Percentiles rank a stretch among this genome's conserved stretches.
phyloP scores from a whole-genome alignment of 2,113 vertebrate species.

The Sturnira hondurensis region DNA sequence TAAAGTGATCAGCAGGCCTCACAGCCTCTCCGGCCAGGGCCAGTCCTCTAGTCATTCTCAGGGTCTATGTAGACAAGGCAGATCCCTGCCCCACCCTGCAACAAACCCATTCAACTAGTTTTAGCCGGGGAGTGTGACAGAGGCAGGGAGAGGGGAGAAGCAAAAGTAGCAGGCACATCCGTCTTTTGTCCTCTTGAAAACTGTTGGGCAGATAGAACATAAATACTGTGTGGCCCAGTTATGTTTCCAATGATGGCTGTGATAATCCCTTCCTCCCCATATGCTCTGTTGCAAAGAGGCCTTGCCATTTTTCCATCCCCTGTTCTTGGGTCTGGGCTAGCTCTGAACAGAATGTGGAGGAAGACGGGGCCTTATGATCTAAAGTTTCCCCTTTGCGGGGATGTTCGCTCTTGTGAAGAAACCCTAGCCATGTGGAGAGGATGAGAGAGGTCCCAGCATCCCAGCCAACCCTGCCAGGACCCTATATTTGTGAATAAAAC shows the following conservation, averaged over 20 bases:
- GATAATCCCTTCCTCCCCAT: not conserved
- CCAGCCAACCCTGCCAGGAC: not conserved
- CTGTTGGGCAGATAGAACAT: not conserved
- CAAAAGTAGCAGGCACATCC: not conserved
- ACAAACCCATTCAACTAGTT: not conserved
- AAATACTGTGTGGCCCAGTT: not conserved
- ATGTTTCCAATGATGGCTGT: not conserved
- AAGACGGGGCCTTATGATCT: not conserved
- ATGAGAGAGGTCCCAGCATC: not conserved
- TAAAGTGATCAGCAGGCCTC: not conserved
- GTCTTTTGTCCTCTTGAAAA: not conserved
- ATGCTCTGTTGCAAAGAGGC: not conserved
- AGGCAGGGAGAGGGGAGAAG: not conserved
- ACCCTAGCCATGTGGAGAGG: not conserved
- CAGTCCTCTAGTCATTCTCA: not conserved
- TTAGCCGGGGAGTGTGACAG: not conserved
- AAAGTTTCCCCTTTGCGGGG: not conserved
- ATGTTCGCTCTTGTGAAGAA: not conserved
- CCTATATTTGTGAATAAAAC: not conserved
- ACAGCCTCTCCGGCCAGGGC: not conserved
- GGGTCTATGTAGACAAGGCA: not conserved
- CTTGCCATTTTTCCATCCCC: not conserved
- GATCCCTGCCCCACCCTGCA: not conserved
- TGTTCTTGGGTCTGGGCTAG: not conserved
- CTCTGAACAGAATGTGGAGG: not conserved